Conservation (phyloP, 2,797 vertebrate genomes). For the Amblyraja radiata region DNA sequence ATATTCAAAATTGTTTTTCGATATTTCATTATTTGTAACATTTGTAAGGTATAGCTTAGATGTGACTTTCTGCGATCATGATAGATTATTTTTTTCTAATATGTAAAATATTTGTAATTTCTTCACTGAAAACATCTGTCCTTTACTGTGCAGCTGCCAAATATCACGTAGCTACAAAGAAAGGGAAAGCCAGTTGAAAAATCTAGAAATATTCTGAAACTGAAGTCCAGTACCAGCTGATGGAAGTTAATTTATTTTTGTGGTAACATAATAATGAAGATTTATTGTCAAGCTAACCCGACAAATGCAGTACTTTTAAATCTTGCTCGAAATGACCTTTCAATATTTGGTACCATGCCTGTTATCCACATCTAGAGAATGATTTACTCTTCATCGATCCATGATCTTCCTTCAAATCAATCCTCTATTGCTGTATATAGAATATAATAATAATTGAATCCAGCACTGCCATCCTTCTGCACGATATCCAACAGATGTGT, state of each 20-base stretch:
- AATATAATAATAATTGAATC: constrained; percentile 13
- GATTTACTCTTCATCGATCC: constrained; percentile 10
- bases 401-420: constrained; percentile 34
- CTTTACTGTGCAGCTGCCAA: neutral
- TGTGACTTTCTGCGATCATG: neutral
- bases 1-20: neutral
- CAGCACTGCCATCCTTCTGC: neutral
- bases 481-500: neutral
- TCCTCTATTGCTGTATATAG: neutral
- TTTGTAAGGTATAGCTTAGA: neutral
- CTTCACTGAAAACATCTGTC: neutral
- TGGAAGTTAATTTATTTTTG: neutral
- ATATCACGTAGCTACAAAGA: neutral
- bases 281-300: neutral
- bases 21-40: neutral
- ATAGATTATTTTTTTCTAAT: neutral
- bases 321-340: neutral
- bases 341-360: neutral
- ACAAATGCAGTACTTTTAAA: constrained; percentile 11
- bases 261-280: neutral
- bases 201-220: neutral
- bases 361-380: neutral
- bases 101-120: neutral
- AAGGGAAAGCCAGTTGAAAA: neutral
- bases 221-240: neutral